A percentile compares a stretch with the other conserved stretches of the same genome.
These are phyloP conservation scores for Mercenaria mercenaria DNA, from an alignment of 1,140 invertebrate genomes.

Conservation along the genomic window DNA sequence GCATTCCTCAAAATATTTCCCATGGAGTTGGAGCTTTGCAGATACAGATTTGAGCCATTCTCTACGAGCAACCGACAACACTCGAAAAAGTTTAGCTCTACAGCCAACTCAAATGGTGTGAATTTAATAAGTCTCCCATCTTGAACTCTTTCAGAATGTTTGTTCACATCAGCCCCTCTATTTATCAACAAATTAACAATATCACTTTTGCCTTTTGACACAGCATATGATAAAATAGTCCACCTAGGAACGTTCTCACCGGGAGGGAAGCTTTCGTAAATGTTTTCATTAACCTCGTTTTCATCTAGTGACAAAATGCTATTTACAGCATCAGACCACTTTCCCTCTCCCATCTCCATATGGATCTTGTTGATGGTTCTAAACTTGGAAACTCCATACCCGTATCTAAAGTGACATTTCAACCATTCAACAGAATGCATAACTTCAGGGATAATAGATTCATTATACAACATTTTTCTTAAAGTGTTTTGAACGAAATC, in stretches of 20 bases:
- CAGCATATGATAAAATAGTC: conserved; percentile 8
- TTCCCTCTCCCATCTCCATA: neutral
- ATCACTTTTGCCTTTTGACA: neutral
- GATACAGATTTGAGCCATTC: neutral
- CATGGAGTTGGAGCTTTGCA: neutral
- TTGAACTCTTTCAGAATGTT: neutral
- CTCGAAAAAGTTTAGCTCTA: neutral
- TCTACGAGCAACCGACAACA: neutral
- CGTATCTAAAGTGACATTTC: neutral
- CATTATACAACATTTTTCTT: neutral
- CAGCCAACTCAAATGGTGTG: conserved; percentile 21
- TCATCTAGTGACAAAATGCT: neutral
- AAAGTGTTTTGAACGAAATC: neutral
- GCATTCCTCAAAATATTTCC: conserved; percentile 19
- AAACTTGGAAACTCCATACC: neutral
- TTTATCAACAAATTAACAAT: neutral
- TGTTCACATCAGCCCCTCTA: neutral
- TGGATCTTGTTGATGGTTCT: neutral
- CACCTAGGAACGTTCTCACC: neutral
- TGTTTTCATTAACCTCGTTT: neutral
- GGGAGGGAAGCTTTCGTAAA: neutral
- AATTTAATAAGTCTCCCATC: neutral
- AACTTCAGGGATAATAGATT: neutral
- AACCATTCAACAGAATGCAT: neutral
- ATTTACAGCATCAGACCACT: neutral